These are phyloP conservation scores for Psylliodes chrysocephalus DNA, from an alignment of 2,888 invertebrate species.

Conservation along the genomic window DNA sequence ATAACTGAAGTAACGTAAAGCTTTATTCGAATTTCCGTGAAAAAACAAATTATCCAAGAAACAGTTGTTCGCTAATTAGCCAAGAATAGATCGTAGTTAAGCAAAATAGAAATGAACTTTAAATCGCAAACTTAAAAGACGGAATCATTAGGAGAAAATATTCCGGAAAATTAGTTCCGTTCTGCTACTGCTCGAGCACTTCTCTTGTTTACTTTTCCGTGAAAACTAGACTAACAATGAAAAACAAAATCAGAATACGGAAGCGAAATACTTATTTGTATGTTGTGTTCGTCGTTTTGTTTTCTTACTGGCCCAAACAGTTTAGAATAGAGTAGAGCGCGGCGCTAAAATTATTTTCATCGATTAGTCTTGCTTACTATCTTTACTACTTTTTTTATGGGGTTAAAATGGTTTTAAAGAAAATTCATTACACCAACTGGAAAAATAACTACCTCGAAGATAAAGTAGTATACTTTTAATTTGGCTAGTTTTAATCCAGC, in stretches of 20 bases:
- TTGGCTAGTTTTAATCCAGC: too few relatives aligned
- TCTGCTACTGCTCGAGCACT: constrained; percentile 10
- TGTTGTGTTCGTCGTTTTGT: constrained; percentile 5
- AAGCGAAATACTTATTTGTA: constrained; percentile 18
- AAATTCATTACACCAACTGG: not conserved
- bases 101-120: constrained; percentile 10
- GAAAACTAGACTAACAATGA: constrained; percentile 13
- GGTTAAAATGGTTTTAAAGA: not conserved
- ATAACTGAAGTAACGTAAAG: too few relatives aligned
- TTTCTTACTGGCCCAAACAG: constrained; percentile 3
- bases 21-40: not conserved
- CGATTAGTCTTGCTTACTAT: constrained; percentile 2
- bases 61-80: constrained; percentile 4
- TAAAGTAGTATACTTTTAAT: too few relatives aligned
- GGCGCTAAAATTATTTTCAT: constrained; percentile 11
- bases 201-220: constrained; percentile 19
- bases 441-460: too few relatives aligned
- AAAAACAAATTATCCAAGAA: not conserved
- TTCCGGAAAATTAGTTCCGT: constrained; percentile 18
- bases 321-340: not conserved
- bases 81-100: constrained; percentile 16
- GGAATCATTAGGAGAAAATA: constrained; percentile 10
- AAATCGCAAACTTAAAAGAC: constrained; percentile 7
- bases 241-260: constrained; percentile 15
- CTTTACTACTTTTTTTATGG: not conserved